These are phyloP conservation scores for Athripsodes cinereus DNA, from an alignment of 2,888 invertebrate genomes.

Conservation along the genomic window DNA sequence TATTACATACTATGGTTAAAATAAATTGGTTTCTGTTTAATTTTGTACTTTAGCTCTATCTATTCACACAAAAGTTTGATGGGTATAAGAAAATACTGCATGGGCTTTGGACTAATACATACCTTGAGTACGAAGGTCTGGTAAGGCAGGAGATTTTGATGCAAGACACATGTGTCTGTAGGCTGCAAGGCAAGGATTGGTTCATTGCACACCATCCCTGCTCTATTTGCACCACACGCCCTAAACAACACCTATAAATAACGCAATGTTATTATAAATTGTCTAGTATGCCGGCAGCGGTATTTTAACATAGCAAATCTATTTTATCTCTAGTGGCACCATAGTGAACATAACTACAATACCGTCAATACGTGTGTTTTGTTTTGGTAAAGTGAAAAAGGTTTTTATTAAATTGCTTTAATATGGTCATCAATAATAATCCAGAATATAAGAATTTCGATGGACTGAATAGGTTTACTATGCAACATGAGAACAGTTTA, in stretches of 20 bases:
- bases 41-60: neutral
- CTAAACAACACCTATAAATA: slow-evolving; percentile 69
- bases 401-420: too few relatives aligned
- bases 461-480: too few relatives aligned
- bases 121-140: slow-evolving; percentile 66
- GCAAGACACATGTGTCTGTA: slow-evolving; percentile 62
- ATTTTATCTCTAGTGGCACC: neutral
- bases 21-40: neutral
- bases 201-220: slow-evolving; percentile 66
- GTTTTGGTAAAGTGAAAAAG: too few relatives aligned
- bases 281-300: neutral
- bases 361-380: too few relatives aligned
- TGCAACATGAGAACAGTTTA: too few relatives aligned
- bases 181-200: slow-evolving; percentile 65
- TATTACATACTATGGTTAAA: too few relatives aligned
- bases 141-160: slow-evolving; percentile 60
- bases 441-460: too few relatives aligned
- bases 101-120: neutral
- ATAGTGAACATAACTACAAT: too few relatives aligned
- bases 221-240: slow-evolving; percentile 67
- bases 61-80: neutral
- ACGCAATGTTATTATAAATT: too few relatives aligned
- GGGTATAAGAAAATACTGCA: too few relatives aligned
- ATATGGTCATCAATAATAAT: too few relatives aligned
- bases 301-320: neutral